Percentiles rank a stretch among this genome's conserved stretches.
Conservation (phyloP, 2,888 invertebrate species). For the Sipha maydis region DNA sequence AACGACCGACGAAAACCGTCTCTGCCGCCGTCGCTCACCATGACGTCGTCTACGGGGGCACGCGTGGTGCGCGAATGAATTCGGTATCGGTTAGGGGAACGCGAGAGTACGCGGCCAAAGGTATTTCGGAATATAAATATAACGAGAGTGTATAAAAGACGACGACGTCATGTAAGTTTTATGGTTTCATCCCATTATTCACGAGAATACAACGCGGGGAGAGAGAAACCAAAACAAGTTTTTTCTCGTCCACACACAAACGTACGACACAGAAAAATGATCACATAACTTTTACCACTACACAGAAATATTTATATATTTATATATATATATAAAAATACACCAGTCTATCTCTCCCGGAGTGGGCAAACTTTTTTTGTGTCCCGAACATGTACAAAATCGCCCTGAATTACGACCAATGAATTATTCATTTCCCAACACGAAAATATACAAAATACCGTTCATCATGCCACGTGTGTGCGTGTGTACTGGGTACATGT, state of each 20-base stretch:
- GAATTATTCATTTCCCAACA: slow-evolving; percentile 53
- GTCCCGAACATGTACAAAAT: not conserved
- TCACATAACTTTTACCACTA: not conserved
- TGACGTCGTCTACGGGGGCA: slow-evolving; percentile 3
- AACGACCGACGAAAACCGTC: slow-evolving; percentile 7
- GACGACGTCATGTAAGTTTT: slow-evolving; percentile 13
- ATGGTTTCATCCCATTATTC: slow-evolving; percentile 46
- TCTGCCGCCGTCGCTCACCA: slow-evolving; percentile 16
- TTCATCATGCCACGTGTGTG: not conserved
- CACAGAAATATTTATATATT: too few relatives aligned
- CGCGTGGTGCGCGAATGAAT: too few relatives aligned
- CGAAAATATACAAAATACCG: slow-evolving; percentile 23
- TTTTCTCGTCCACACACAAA: not conserved
- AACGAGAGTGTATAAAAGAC: not conserved
- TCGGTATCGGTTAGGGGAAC: too few relatives aligned
- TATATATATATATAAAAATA: too few relatives aligned
- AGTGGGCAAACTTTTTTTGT: too few relatives aligned
- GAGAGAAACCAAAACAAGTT: slow-evolving; percentile 22
- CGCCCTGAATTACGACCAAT: slow-evolving; percentile 51
- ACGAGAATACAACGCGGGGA: not conserved
- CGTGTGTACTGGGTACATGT: not conserved
- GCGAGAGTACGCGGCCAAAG: slow-evolving; percentile 8
- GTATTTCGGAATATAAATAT: slow-evolving; percentile 23
- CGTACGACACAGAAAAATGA: not conserved
- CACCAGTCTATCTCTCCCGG: not conserved